Percentiles rank a stretch among this genome's conserved stretches.
These are phyloP conservation scores for Augochlora pura DNA, from an alignment of 1,140 invertebrate species.

Conservation along the genomic window DNA sequence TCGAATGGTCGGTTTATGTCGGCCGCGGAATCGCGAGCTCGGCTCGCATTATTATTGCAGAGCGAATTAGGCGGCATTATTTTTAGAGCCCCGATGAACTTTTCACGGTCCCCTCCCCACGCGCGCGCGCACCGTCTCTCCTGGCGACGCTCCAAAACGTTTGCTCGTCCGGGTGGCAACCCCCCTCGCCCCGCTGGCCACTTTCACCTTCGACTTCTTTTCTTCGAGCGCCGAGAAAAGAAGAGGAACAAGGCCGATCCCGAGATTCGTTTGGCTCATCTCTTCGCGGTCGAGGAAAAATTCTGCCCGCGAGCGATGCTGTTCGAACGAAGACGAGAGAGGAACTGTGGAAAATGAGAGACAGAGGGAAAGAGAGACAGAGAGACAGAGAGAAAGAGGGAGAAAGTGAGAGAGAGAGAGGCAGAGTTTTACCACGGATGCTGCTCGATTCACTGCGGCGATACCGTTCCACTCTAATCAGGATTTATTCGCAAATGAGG, in stretches of 20 bases:
- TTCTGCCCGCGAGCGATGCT: constrained; percentile 12
- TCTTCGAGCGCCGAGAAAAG: constrained; percentile 37
- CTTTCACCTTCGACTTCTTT: constrained; percentile 16
- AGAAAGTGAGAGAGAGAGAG: neutral
- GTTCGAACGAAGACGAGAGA: constrained; percentile 2
- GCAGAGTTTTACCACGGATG: neutral
- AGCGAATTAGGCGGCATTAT: constrained; percentile 46
- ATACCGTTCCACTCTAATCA: constrained; percentile 48
- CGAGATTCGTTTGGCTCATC: constrained; percentile 53
- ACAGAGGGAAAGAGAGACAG: too few relatives aligned
- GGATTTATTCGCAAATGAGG: constrained; percentile 50
- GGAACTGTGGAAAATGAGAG: neutral
- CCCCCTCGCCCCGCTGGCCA: neutral
- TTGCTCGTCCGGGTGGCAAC: neutral
- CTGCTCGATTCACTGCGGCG: constrained; percentile 46
- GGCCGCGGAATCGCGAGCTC: constrained; percentile 15
- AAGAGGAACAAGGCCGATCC: neutral
- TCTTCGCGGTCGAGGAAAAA: constrained; percentile 33
- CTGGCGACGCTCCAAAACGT: constrained; percentile 54
- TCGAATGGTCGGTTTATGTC: neutral
- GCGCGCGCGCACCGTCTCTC: constrained; percentile 7
- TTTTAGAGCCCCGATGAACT: constrained; percentile 51
- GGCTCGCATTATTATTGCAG: constrained; percentile 16
- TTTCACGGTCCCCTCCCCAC: constrained; percentile 44
- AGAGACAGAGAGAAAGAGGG: too few relatives aligned